These are phyloP conservation scores for Sogatella furcifera DNA, from an alignment of 1,140 invertebrate species.

Conservation along the genomic window DNA sequence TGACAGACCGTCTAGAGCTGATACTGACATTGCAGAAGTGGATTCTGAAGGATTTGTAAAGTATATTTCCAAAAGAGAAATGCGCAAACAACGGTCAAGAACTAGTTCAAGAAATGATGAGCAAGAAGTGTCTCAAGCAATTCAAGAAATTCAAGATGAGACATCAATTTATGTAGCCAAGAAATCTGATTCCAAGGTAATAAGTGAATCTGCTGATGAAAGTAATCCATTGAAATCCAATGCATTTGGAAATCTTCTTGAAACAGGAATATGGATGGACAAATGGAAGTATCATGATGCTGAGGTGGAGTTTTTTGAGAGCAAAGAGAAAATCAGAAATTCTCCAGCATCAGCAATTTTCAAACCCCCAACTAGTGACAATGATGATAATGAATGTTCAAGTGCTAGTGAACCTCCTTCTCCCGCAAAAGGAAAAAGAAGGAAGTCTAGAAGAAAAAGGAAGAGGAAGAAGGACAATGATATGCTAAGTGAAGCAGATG, in stretches of 20 bases:
- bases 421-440: constrained; percentile 32
- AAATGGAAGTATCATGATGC: constrained; percentile 27
- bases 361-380: neutral
- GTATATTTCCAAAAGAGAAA: constrained; percentile 34
- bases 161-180: neutral
- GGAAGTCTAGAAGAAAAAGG: constrained; percentile 20
- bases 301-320: constrained; percentile 18
- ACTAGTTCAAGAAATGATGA: constrained; percentile 18
- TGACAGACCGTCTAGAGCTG: too few relatives aligned
- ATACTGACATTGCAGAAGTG: constrained; percentile 27
- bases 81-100: constrained; percentile 34
- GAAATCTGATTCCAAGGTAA: neutral
- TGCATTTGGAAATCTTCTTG: constrained; percentile 10
- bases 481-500: constrained; percentile 70
- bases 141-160: neutral
- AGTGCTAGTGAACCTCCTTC: constrained; percentile 40
- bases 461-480: constrained; percentile 40
- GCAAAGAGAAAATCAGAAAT: neutral
- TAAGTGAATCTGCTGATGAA: neutral
- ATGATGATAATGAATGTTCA: neutral
- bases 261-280: constrained; percentile 21
- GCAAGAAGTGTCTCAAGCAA: neutral
- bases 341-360: neutral
- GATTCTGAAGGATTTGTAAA: constrained; percentile 41
- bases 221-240: neutral